Evolutionary conservation across 2,113 vertebrate species (phyloP), one percentile per base, ranked within the genome.

Genomic region (Verasper variegatus): DNA sequence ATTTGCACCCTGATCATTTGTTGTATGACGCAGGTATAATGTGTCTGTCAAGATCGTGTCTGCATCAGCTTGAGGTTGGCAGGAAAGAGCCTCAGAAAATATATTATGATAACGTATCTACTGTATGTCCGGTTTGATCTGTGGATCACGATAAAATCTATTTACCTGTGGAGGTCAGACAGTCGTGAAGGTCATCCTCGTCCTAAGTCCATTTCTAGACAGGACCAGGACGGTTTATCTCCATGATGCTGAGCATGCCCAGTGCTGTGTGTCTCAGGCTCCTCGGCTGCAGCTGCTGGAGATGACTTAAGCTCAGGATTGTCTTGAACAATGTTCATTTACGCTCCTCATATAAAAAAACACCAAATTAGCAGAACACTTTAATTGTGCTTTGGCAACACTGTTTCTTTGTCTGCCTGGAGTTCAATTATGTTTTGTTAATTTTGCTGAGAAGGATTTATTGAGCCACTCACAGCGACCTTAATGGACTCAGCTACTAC

Each of bases 391-490:
- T 75, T 77, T 18, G 59, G 67, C 37, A 45, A 56, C 59, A 82
- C 69, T 82, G 35, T 61, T 71, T 71, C 27, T 42, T 68, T 66
- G 49, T 81, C 52, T 57, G 26, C 55, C 65, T 37, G 10, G 37
- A 68, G 24, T 81, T 82, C 24, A 67, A 85, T 87, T 83, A 76
- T 72, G 68, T 68, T 66, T 60, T 54, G 52, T 65, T 73, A 17
- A 56, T 80, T 82, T 27, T 69, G 60, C 85, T 65, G 76, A 83
- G 73, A 51, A 55, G 42, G 64, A 75, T 75, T 89, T 85, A 81
- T 68, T 65, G 74, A 75, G 72, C 35, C 2, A 4, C 57, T 51
- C 18, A 58, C 51, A 71, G 67, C 1, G 1, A 57, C 51, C 12
- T 55, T 73, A 60, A 83, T 76, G 40, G 52, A 74, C 55, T 76